Evolutionary conservation across 2,797 vertebrate genomes (phyloP).

Genomic region (Betta splendens): DNA sequence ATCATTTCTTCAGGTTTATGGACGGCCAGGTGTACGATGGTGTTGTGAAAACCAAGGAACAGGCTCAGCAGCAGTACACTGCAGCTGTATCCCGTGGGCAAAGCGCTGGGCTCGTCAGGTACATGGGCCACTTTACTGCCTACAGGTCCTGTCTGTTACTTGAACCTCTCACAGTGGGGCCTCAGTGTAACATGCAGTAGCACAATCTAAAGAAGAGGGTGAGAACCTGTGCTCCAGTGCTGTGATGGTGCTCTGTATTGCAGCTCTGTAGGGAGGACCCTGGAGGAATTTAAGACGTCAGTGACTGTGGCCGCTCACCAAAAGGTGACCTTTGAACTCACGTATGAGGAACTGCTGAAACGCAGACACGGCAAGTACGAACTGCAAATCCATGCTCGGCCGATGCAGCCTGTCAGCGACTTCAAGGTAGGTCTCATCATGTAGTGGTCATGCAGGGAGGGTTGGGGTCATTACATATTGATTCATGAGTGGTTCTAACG

Average conservation of each 20-base stretch:
- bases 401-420: slow-evolving; percentile 87
- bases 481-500: neutral
- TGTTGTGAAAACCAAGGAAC: slow-evolving; percentile 84
- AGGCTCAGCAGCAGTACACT: slow-evolving; percentile 83
- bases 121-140: slow-evolving; percentile 26
- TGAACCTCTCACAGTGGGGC: neutral
- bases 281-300: slow-evolving; percentile 89
- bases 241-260: too few relatives aligned
- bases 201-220: too few relatives aligned
- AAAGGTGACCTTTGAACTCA: slow-evolving; percentile 85
- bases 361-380: slow-evolving; percentile 85
- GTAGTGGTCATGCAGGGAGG: neutral
- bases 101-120: slow-evolving; percentile 88
- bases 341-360: slow-evolving; percentile 89
- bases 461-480: neutral
- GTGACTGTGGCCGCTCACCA: slow-evolving; percentile 83
- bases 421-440: slow-evolving; percentile 81
- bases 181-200: neutral
- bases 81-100: slow-evolving; percentile 79
- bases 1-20: slow-evolving; percentile 78
- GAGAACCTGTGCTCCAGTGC: too few relatives aligned
- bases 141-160: neutral
- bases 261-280: slow-evolving; percentile 80
- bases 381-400: slow-evolving; percentile 84
- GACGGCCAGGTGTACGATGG: slow-evolving; percentile 85